Evolutionary conservation across 35 echinoderm and acorn worm species (phyloP).

Genomic region (Lytechinus variegatus): DNA sequence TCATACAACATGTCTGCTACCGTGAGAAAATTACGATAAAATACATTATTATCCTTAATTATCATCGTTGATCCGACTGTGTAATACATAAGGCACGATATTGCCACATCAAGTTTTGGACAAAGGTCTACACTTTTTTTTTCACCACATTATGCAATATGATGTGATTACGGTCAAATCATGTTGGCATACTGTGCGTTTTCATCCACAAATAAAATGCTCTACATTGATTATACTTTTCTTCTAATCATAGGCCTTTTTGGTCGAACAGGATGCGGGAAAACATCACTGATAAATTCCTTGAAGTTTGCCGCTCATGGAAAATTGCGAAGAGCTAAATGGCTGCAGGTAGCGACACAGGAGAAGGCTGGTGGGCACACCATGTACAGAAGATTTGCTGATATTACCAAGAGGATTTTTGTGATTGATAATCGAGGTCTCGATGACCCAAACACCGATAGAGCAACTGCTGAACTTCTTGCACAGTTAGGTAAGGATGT

Average conservation of each 20-base stretch:
- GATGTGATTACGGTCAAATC: too few relatives aligned
- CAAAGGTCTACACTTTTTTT: too few relatives aligned
- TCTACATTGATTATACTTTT: background rate
- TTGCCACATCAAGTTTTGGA: too few relatives aligned
- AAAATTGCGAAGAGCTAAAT: background rate
- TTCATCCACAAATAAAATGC: too few relatives aligned
- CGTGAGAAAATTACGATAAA: too few relatives aligned
- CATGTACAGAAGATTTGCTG: background rate
- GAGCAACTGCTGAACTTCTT: background rate
- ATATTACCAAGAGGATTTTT: background rate
- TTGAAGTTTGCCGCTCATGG: slow-evolving; percentile 22
- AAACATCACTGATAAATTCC: slow-evolving; percentile 30
- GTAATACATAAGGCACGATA: too few relatives aligned
- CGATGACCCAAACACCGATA: background rate
- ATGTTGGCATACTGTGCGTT: too few relatives aligned
- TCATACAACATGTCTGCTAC: too few relatives aligned
- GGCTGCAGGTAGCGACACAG: background rate
- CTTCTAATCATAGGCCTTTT: background rate
- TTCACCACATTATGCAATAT: too few relatives aligned
- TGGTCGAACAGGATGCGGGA: slow-evolving; percentile 23
- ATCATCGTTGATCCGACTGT: too few relatives aligned
- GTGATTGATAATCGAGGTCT: slow-evolving; percentile 29
- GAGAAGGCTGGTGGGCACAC: slow-evolving; percentile 34
- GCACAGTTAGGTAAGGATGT: background rate
- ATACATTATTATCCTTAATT: too few relatives aligned